phyloP scores from a whole-genome alignment of 2,888 invertebrate species.

The Hylaea fasciaria region DNA sequence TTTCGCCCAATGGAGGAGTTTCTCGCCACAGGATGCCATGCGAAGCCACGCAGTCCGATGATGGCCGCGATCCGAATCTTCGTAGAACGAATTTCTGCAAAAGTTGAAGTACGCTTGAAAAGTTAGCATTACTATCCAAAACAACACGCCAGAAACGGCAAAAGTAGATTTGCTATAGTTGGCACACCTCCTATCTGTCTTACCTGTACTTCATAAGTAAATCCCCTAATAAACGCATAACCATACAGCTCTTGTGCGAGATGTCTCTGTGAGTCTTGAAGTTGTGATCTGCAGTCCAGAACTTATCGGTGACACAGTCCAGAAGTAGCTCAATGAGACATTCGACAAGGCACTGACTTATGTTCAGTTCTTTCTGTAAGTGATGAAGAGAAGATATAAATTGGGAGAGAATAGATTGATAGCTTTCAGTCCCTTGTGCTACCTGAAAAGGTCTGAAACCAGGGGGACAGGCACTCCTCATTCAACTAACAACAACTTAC shows the following conservation, averaged over 20 bases:
- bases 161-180: no score
- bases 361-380: slow-evolving; percentile 78
- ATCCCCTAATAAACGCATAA: slow-evolving; percentile 85
- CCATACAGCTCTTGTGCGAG: slow-evolving; percentile 81
- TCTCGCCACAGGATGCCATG: slow-evolving; percentile 55
- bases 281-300: slow-evolving; percentile 81
- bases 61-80: slow-evolving; percentile 53
- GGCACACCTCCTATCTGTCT: no score
- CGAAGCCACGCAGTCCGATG: slow-evolving; percentile 71
- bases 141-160: background rate
- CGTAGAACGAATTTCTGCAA: slow-evolving; percentile 62
- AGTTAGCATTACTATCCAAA: background rate
- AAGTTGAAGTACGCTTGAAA: background rate
- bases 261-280: slow-evolving; percentile 76
- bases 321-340: slow-evolving; percentile 80
- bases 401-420: no score
- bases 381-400: no score
- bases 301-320: slow-evolving; percentile 79
- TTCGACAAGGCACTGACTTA: slow-evolving; percentile 74
- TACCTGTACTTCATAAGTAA: slow-evolving; percentile 83
- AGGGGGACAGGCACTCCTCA: no score
- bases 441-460: no score
- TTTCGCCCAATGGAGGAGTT: slow-evolving; percentile 64
- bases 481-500: slow-evolving; percentile 50
- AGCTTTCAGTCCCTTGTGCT: no score